Conservation (phyloP, 2,888 invertebrate genomes). For the Ennomos erosarius region DNA sequence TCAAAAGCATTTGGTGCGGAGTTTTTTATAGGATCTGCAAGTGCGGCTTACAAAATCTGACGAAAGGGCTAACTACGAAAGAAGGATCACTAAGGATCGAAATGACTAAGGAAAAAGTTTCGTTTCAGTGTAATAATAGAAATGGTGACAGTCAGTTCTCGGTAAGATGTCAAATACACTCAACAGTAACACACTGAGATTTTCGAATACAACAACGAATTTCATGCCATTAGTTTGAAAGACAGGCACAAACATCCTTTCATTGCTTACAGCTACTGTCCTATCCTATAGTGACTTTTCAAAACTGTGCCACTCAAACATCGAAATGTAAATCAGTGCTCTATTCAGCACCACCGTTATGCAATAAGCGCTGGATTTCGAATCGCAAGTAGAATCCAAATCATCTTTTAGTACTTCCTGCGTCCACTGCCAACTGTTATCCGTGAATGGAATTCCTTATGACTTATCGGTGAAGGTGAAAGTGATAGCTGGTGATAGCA, state of each 20-base stretch:
- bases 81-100: too few species aligned
- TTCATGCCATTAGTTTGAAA: too few species aligned
- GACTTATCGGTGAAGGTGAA: conserved; percentile 62
- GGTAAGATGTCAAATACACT: too few species aligned
- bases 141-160: too few species aligned
- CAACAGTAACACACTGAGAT: too few species aligned
- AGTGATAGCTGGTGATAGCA: conserved; percentile 51
- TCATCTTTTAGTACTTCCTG: conserved; percentile 54
- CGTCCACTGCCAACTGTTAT: conserved; percentile 48
- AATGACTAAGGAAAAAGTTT: too few species aligned
- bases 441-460: conserved; percentile 64
- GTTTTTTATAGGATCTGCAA: too few species aligned
- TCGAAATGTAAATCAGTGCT: conserved; percentile 17
- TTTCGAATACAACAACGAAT: too few species aligned
- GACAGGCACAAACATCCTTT: background rate
- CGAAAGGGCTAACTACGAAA: too few species aligned
- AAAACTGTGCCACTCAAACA: conserved; percentile 14
- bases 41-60: too few species aligned
- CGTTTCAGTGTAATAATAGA: too few species aligned
- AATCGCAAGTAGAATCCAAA: conserved; percentile 58
- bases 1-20: too few species aligned
- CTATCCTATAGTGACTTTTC: background rate
- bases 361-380: conserved; percentile 52
- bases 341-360: conserved; percentile 40
- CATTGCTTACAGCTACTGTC: background rate